Evolutionary conservation across 2,113 vertebrate species (phyloP), one percentile per base, ranked within the genome.

Genomic region (Shinisaurus crocodilurus): DNA sequence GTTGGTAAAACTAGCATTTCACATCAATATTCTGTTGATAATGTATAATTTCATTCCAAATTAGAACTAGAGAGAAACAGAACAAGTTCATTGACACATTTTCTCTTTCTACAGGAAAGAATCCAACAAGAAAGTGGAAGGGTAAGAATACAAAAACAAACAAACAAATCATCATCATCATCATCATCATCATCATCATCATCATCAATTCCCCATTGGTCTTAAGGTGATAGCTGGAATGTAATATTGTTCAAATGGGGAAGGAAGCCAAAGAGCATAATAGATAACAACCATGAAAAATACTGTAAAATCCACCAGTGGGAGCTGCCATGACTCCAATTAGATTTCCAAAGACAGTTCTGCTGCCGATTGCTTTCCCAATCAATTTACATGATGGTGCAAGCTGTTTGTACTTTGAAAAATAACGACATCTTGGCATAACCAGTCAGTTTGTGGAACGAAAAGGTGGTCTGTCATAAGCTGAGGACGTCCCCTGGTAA

Each of bases 131-230:
- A n/a, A 77, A 37, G 6, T 16, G 3, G 23, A 85, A 75, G 37
- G 54, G 72, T 27, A 76, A 84, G 72, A 43, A 40, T 63, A n/a
- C 54, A 82, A 82, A 82, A 50, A n/a, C n/a, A n/a, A n/a, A n/a
- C n/a, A n/a, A n/a, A n/a, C n/a, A n/a, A n/a, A n/a, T n/a, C n/a
- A n/a, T n/a, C n/a, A n/a, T n/a, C n/a, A n/a, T n/a, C n/a, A n/a
- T n/a, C n/a, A n/a, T n/a, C n/a, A n/a, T n/a, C n/a, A n/a, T n/a
- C n/a, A n/a, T n/a, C n/a, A n/a, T n/a, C n/a, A n/a, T n/a, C n/a
- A n/a, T n/a, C n/a, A n/a, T n/a, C n/a, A n/a, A 81, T 82, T 45
- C 57, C 86, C 82, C 88, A 90, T 87, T 90, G 81, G 90, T 82
- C 27, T 74, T 65, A 37, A 57, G 40, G 48, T 81, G 23, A 75